A percentile compares a stretch with the other conserved stretches of the same genome.
Evolutionary conservation across 2,113 vertebrate genomes (phyloP).

Genomic region (Cheirogaleus medius): DNA sequence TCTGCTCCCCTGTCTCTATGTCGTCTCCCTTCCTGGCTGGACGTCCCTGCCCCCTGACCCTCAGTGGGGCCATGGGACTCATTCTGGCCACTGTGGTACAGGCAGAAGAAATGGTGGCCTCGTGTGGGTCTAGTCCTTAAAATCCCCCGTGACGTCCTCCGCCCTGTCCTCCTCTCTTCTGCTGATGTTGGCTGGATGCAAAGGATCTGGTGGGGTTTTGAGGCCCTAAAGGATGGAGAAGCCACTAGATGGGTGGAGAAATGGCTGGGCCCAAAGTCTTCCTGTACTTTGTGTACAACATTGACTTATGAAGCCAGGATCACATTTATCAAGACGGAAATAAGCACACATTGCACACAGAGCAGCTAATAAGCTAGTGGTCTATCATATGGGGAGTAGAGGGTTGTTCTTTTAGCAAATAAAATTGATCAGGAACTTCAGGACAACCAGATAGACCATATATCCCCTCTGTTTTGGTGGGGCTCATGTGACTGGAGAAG

Average conservation of each 20-base stretch:
- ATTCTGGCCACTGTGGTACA: neutral
- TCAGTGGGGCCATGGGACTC: neutral
- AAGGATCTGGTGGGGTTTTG: accelerated
- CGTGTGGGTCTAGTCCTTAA: neutral
- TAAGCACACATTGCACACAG: accelerated
- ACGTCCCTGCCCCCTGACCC: neutral
- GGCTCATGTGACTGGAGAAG: neutral
- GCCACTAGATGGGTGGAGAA: neutral
- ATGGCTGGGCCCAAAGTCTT: accelerated
- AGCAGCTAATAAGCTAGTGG: neutral
- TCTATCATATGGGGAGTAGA: accelerated
- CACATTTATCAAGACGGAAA: neutral
- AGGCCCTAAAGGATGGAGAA: neutral
- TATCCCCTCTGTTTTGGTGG: accelerated
- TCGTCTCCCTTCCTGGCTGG: accelerated
- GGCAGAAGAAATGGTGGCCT: neutral
- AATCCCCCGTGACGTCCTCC: neutral
- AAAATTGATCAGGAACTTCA: neutral
- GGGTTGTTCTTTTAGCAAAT: neutral
- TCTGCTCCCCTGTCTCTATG: accelerated
- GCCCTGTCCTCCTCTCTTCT: accelerated
- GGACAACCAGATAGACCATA: neutral
- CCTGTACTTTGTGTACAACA: no score
- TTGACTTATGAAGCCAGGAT: neutral
- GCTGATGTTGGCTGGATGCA: neutral